Evolutionary conservation across 2,797 vertebrate species (phyloP).

Genomic region (Myotis myotis): DNA sequence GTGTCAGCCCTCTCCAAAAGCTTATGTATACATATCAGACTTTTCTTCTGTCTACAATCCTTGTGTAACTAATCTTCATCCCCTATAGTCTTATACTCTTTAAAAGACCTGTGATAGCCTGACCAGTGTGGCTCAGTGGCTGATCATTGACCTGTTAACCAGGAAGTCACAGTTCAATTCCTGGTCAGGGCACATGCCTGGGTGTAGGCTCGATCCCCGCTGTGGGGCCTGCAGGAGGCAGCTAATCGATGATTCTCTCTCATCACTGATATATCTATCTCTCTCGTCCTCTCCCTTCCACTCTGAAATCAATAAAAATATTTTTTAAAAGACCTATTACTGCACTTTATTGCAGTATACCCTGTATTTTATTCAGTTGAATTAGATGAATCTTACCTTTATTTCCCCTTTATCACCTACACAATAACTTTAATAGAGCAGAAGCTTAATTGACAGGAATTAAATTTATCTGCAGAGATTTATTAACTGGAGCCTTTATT

Average conservation of each 20-base stretch:
- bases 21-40: not conserved
- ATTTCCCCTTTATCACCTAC: not conserved
- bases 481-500: not conserved
- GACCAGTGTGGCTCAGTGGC: no score
- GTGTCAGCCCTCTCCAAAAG: not conserved
- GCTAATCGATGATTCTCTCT: no score
- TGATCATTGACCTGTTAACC: no score
- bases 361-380: not conserved
- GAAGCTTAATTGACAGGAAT: constrained; percentile 15
- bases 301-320: not conserved
- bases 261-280: no score
- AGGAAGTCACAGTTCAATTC: no score
- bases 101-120: not conserved
- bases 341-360: not conserved
- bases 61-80: not conserved
- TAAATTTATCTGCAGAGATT: constrained; percentile 25
- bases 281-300: no score
- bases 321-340: not conserved
- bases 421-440: not conserved
- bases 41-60: not conserved
- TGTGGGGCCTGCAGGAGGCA: no score
- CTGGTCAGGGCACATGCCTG: no score
- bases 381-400: not conserved
- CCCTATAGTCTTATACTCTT: not conserved
- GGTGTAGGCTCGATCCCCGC: no score